phyloP scores from a whole-genome alignment of 2,797 vertebrate species.

The Rhinogobio ventralis region DNA sequence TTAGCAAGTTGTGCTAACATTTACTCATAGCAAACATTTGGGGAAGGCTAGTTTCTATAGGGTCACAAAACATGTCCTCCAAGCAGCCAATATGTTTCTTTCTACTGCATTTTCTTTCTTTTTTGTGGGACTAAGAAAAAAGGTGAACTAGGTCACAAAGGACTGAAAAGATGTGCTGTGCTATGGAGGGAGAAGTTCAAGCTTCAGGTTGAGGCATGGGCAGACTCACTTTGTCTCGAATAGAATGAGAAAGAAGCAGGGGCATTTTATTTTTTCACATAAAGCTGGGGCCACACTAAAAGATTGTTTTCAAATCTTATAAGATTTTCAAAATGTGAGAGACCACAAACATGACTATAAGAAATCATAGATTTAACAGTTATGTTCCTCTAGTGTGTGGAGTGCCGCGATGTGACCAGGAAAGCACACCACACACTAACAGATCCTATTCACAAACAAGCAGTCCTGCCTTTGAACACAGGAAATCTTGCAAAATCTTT shows the following conservation, averaged over 20 bases:
- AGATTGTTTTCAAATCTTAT: too few relatives aligned
- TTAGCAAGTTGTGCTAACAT: neutral
- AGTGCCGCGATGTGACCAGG: too few relatives aligned
- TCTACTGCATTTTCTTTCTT: neutral
- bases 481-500: too few relatives aligned
- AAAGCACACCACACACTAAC: too few relatives aligned
- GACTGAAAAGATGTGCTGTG: constrained; percentile 38
- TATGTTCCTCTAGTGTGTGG: too few relatives aligned
- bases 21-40: constrained; percentile 14
- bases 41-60: constrained; percentile 21
- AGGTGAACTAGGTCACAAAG: constrained; percentile 47
- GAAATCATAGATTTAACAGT: too few relatives aligned
- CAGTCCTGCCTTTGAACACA: too few relatives aligned
- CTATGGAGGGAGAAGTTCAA: constrained; percentile 41
- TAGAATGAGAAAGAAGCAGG: neutral
- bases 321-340: too few relatives aligned
- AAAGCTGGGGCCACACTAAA: too few relatives aligned
- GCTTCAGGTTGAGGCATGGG: constrained; percentile 30
- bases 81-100: neutral
- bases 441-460: too few relatives aligned
- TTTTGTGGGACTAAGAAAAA: constrained; percentile 13
- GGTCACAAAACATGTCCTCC: constrained; percentile 30
- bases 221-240: neutral
- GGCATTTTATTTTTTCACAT: neutral
- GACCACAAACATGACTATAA: too few relatives aligned